Evolutionary conservation across 2,113 vertebrate species (phyloP).

Genomic region (Pelusios castaneus): DNA sequence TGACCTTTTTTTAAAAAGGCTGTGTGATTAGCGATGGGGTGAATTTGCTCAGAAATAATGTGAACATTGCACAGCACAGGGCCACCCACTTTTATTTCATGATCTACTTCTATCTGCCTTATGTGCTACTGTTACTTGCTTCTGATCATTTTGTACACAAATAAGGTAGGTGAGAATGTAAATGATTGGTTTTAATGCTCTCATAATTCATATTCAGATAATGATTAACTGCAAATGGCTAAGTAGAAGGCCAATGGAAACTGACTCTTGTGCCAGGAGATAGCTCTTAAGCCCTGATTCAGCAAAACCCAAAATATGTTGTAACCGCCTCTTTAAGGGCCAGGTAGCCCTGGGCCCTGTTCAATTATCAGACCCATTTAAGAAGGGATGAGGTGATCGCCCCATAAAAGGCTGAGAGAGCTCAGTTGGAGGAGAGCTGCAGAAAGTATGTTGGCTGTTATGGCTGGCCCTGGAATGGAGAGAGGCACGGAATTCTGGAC

Average conservation of each 20-base stretch:
- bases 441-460: neutral
- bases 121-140: neutral
- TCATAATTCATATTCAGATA: neutral
- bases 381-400: neutral
- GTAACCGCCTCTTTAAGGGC: neutral
- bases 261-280: neutral
- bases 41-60: neutral
- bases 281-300: neutral
- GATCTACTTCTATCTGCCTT: neutral
- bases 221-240: neutral
- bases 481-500: neutral
- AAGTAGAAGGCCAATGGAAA: neutral
- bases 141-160: neutral
- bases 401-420: neutral
- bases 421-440: neutral
- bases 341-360: neutral
- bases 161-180: neutral
- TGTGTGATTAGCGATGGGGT: accelerated
- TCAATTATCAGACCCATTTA: neutral
- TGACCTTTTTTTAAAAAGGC: neutral
- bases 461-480: neutral
- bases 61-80: neutral
- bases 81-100: neutral
- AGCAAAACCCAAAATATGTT: neutral
- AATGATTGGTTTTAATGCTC: neutral